Evolutionary conservation across 35 echinoderm and acorn worm genomes (phyloP).

Genomic region (Patiria miniata): DNA sequence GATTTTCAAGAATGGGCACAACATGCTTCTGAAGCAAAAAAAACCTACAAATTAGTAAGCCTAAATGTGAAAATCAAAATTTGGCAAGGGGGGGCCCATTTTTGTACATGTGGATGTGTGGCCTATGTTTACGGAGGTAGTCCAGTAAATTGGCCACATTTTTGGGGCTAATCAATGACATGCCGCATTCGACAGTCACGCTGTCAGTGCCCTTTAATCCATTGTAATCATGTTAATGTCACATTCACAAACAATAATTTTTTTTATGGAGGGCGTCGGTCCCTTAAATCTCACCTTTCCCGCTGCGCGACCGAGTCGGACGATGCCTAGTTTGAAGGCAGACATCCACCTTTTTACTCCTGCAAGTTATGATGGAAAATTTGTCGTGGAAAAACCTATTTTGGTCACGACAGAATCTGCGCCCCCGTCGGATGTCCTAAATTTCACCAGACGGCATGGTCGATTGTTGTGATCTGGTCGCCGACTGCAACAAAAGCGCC

Average conservation of each 20-base stretch:
- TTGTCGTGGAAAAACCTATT: background rate
- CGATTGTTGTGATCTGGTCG: background rate
- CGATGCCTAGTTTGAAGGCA: slow-evolving; percentile 62
- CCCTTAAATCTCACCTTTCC: slow-evolving; percentile 50
- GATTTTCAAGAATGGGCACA: too few species aligned
- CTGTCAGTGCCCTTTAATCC: background rate
- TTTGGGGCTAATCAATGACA: too few species aligned
- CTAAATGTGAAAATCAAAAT: too few species aligned
- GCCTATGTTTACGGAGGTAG: too few species aligned
- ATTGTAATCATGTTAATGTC: background rate
- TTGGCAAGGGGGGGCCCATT: too few species aligned
- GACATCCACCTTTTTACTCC: slow-evolving; percentile 25
- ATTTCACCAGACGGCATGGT: background rate
- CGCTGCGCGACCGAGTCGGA: slow-evolving; percentile 61
- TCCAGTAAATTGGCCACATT: too few species aligned
- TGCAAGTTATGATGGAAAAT: background rate
- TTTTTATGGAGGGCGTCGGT: background rate
- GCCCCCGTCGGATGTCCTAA: background rate
- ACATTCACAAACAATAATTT: background rate
- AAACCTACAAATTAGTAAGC: too few species aligned
- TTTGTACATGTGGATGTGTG: too few species aligned
- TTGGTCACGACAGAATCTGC: background rate
- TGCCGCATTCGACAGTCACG: too few species aligned
- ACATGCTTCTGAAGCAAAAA: too few species aligned
- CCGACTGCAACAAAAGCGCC: background rate